Base-by-base conservation (phyloP, 2,888 invertebrate species). In the Sphecodes monilicornis region DNA sequence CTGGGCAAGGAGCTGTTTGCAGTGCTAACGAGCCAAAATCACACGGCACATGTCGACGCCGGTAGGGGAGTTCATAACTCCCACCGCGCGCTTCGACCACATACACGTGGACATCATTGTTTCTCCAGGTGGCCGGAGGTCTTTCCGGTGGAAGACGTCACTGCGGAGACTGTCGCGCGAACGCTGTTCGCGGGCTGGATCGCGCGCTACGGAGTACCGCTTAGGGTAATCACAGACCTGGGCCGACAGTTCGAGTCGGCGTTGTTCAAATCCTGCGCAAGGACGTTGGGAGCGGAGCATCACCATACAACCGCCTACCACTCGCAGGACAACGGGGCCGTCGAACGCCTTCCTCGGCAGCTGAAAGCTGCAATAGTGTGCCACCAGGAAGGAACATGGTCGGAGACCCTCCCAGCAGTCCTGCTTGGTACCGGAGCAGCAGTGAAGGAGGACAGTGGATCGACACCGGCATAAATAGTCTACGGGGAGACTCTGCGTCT, bases 371-470 rank as follows among this genome's bases (percentile, higher is more conserved):
- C 74, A 0, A 74, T 5, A n/a, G 18, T 8, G 26, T 74, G 43
- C 32, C 60, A 74, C 43, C 10, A 18, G 18, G 6, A 26, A 1
- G 41, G 29, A 2, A 26, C 4, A 22, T 64, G 64, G 60, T 11
- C 54, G 13, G 39, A 72, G 13, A 13, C n/a, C 0, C n/a, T 57
- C 1, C 54, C 72, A 5, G 6, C n/a, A 1, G 91, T 94, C 22
- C 84, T 95, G 3, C 86, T 95, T 3, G 94, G 93, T 0, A 68
- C 94, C 10, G 89, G 94, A 13, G 81, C 91, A 3, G 80, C 90
- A n/a, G n/a, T n/a, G n/a, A n/a, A n/a, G n/a, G n/a, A n/a, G n/a
- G n/a, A n/a, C n/a, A n/a, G n/a, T n/a, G 0, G 0, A 1, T n/a
- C 71, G 1, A 43, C 75, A 0, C 18, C 71, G 2, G 69, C 75